phyloP scores from a whole-genome alignment of 2,888 invertebrate species.

The Meloe dianella region DNA sequence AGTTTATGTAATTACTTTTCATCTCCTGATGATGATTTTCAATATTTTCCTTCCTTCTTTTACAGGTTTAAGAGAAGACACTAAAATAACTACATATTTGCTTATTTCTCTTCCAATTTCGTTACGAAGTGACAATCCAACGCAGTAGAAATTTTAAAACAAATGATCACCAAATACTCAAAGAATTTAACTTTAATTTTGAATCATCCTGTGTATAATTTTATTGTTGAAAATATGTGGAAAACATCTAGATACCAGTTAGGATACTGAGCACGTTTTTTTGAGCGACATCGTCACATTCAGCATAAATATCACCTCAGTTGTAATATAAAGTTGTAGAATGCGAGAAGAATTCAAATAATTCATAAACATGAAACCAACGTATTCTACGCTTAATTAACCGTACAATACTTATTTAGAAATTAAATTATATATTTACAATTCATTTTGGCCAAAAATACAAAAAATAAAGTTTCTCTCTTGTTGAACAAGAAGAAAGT shows the following conservation, averaged over 20 bases:
- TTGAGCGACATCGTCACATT: conserved; percentile 38
- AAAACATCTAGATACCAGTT: conserved; percentile 18
- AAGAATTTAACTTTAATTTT: background rate
- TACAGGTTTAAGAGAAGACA: no score
- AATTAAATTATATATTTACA: conserved; percentile 1
- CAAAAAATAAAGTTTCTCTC: background rate
- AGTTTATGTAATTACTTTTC: no score
- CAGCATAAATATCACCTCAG: conserved; percentile 38
- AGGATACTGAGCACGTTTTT: conserved; percentile 37
- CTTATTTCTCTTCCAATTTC: no score
- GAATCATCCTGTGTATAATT: background rate
- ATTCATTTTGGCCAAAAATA: background rate
- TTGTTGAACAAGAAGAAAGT: background rate
- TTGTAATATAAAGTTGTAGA: conserved; percentile 39
- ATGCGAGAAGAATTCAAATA: conserved; percentile 38
- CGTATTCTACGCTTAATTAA: conserved; percentile 6
- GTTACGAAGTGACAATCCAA: no score
- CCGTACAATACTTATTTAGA: background rate
- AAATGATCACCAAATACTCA: background rate
- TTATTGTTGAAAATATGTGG: conserved; percentile 17
- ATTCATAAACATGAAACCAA: conserved; percentile 36
- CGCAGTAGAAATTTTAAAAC: no score
- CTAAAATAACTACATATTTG: no score
- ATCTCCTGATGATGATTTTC: no score
- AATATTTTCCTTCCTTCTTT: no score